Percentiles rank a stretch among this genome's conserved stretches.
These are phyloP conservation scores for Hyles vespertilio DNA, from an alignment of 1,140 invertebrate species.

Conservation along the genomic window DNA sequence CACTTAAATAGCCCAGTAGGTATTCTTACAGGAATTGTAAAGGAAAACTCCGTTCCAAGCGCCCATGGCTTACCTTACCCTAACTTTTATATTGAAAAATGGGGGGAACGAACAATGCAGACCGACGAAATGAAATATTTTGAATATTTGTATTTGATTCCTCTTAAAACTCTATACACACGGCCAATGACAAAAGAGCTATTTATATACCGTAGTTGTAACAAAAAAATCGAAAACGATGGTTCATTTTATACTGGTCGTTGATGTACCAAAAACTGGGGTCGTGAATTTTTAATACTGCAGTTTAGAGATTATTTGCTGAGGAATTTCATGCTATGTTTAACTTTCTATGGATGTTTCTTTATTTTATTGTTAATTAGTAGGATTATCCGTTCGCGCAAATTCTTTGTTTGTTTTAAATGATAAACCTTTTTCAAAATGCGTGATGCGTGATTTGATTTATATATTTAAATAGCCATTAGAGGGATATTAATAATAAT, in stretches of 20 bases:
- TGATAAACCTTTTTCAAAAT: too few species aligned
- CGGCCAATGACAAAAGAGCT: constrained; percentile 31
- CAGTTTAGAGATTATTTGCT: constrained; percentile 49
- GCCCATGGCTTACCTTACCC: not conserved
- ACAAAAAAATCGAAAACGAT: constrained; percentile 5
- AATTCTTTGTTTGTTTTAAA: not conserved
- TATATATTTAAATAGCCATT: too few species aligned
- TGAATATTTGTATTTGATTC: constrained; percentile 63
- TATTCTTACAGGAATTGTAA: too few species aligned
- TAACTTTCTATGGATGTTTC: constrained; percentile 20
- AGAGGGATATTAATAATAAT: too few species aligned
- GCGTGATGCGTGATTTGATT: too few species aligned
- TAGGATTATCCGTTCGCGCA: too few species aligned
- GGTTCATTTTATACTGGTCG: constrained; percentile 29
- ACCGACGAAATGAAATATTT: constrained; percentile 61
- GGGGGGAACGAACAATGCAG: constrained; percentile 46
- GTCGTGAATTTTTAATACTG: constrained; percentile 52
- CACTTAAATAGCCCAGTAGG: too few species aligned
- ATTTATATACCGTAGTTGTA: constrained; percentile 3
- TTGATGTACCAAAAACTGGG: constrained; percentile 22
- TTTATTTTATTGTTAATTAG: constrained; percentile 9
- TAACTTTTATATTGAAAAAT: constrained; percentile 26
- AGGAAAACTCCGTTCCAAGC: too few species aligned
- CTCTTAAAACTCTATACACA: constrained; percentile 26
- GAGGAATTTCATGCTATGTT: constrained; percentile 39